These are phyloP conservation scores for Phyllotreta cruciferae DNA, from an alignment of 2,888 invertebrate species.

Conservation along the genomic window DNA sequence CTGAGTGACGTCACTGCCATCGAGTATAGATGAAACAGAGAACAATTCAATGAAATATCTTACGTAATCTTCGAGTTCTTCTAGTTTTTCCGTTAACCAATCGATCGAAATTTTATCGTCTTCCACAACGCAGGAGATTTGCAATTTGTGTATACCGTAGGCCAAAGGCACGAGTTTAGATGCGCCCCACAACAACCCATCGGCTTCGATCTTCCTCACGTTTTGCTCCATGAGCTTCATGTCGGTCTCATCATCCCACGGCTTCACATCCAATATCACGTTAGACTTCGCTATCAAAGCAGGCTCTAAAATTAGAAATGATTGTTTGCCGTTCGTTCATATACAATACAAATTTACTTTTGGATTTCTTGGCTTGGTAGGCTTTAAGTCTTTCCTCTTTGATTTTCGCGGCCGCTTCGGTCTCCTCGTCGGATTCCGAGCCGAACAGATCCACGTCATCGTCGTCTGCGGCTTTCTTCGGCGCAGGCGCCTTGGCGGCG, in stretches of 20 bases:
- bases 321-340: not conserved
- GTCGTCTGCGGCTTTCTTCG: constrained; percentile 57
- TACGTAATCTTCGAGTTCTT: constrained; percentile 82
- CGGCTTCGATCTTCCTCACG: constrained; percentile 78
- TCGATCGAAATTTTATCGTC: constrained; percentile 95
- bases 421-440: constrained; percentile 81
- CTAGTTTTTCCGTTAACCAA: constrained; percentile 85
- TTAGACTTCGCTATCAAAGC: constrained; percentile 92
- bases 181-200: constrained; percentile 94
- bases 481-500: not conserved
- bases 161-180: constrained; percentile 90
- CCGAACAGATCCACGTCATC: constrained; percentile 84
- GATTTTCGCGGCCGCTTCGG: constrained; percentile 75
- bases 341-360: constrained; percentile 65
- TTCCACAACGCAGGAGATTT: constrained; percentile 91
- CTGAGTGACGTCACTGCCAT: too few species aligned
- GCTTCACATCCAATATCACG: constrained; percentile 93
- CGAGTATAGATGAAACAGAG: too few species aligned
- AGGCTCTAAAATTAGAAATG: constrained; percentile 68
- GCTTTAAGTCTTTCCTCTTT: constrained; percentile 86
- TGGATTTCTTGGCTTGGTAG: constrained; percentile 90
- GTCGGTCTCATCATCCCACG: constrained; percentile 93
- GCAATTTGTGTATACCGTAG: constrained; percentile 90
- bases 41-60: constrained; percentile 51
- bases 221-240: constrained; percentile 82